These are phyloP conservation scores for Malacosoma neustria DNA, from an alignment of 2,888 invertebrate species.

Conservation along the genomic window DNA sequence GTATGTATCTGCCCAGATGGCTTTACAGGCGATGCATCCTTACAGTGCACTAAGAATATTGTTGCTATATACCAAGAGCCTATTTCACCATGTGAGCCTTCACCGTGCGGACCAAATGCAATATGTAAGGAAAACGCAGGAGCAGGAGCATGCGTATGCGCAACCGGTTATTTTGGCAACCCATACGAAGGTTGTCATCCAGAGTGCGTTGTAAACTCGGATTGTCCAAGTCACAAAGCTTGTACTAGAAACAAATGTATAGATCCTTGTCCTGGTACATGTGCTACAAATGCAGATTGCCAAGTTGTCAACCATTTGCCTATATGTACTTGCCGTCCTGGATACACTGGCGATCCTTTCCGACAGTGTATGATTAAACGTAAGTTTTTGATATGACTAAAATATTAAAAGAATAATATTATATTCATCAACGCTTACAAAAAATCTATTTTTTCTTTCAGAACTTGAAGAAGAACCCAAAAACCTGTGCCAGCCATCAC, in stretches of 20 bases:
- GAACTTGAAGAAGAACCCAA: conserved; percentile 41
- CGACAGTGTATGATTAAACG: conserved; percentile 65
- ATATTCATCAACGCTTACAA: not conserved
- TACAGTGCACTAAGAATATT: conserved; percentile 66
- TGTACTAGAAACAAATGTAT: conserved; percentile 83
- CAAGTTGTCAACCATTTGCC: conserved; percentile 83
- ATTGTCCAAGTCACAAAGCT: conserved; percentile 81
- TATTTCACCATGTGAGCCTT: conserved; percentile 74
- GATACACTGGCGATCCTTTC: conserved; percentile 85
- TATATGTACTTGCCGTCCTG: conserved; percentile 78
- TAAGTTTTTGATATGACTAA: conserved; percentile 22
- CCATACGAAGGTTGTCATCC: conserved; percentile 87
- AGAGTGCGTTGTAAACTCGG: conserved; percentile 82
- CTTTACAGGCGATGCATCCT: conserved; percentile 84
- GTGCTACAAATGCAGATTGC: conserved; percentile 84
- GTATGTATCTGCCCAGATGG: conserved; percentile 81
- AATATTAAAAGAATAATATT: not conserved
- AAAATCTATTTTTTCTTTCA: conserved; percentile 13
- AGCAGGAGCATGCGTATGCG: conserved; percentile 80
- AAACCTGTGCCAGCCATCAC: conserved; percentile 75
- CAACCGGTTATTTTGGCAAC: conserved; percentile 83
- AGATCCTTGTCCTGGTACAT: conserved; percentile 86
- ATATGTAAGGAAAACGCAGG: conserved; percentile 74
- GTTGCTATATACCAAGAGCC: conserved; percentile 28
- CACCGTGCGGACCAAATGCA: conserved; percentile 79